Conservation (phyloP, 2,113 vertebrate species). For the Alligator mississippiensis region DNA sequence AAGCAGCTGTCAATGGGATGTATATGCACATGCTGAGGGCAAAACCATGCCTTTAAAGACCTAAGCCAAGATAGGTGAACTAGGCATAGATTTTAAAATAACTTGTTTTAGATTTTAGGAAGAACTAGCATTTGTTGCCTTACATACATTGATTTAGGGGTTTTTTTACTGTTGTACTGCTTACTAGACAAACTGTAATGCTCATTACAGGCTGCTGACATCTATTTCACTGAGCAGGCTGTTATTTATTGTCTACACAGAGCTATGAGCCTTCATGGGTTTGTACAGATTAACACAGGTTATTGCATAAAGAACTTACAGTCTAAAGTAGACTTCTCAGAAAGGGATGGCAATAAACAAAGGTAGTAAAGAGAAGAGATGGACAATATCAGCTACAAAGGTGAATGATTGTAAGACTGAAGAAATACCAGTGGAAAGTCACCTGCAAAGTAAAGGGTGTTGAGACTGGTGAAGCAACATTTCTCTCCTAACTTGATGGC, state of each 20-base stretch:
- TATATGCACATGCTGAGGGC: background rate
- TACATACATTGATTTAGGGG: background rate
- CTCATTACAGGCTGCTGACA: no score
- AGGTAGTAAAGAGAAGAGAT: background rate
- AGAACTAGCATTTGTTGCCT: background rate
- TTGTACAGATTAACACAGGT: background rate
- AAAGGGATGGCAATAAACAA: slow-evolving; percentile 23
- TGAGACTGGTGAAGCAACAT: background rate
- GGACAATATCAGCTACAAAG: background rate
- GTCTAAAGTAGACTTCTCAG: slow-evolving; percentile 25
- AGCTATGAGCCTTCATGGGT: background rate
- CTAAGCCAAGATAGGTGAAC: background rate
- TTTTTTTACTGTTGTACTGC: background rate
- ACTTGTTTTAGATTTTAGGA: background rate
- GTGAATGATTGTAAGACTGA: background rate
- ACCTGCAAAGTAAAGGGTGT: background rate
- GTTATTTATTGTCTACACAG: slow-evolving; percentile 5
- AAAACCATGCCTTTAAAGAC: background rate
- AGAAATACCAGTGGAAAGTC: background rate
- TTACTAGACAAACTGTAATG: no score
- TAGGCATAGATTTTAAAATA: background rate
- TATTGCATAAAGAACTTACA: background rate
- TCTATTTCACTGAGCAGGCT: background rate
- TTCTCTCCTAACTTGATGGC: background rate
- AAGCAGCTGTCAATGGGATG: background rate